A percentile compares a stretch with the other conserved stretches of the same genome.
phyloP scores from a whole-genome alignment of 2,113 vertebrate species.

The Saccopteryx bilineata region DNA sequence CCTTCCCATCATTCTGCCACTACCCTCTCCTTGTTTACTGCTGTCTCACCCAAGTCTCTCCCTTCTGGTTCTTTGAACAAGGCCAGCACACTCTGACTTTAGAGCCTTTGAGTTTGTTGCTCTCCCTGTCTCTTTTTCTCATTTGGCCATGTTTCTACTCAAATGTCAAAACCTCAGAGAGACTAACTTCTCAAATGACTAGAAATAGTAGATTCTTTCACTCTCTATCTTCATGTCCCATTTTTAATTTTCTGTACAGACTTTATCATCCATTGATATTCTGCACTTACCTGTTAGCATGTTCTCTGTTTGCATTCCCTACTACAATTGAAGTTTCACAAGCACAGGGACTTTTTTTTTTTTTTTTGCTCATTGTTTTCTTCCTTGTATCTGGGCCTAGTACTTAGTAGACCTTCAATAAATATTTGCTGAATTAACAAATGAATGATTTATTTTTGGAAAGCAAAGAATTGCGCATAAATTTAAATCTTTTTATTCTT shows the following conservation, averaged over 20 bases:
- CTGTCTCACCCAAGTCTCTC: neutral
- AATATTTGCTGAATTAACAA: slow-evolving; percentile 15
- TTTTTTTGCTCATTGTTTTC: neutral
- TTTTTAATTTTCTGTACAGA: neutral
- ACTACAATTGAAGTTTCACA: neutral
- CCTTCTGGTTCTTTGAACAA: neutral
- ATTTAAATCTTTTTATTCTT: neutral
- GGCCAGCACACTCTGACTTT: neutral
- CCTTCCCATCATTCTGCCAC: no score
- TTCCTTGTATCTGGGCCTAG: neutral
- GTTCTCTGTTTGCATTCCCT: neutral
- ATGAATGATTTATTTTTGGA: neutral
- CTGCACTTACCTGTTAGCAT: neutral
- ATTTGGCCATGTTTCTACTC: neutral
- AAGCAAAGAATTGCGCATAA: neutral
- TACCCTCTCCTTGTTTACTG: neutral
- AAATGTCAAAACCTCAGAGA: neutral
- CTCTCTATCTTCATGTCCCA: neutral
- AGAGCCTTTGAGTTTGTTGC: neutral
- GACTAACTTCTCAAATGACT: neutral
- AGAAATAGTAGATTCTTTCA: neutral
- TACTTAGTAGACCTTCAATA: neutral
- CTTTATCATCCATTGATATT: neutral
- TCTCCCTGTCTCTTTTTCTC: neutral
- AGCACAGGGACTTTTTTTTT: neutral